Percentiles rank a stretch among this genome's conserved stretches.
Conservation (phyloP, 2,888 invertebrate species). For the Heliconius aoede region DNA sequence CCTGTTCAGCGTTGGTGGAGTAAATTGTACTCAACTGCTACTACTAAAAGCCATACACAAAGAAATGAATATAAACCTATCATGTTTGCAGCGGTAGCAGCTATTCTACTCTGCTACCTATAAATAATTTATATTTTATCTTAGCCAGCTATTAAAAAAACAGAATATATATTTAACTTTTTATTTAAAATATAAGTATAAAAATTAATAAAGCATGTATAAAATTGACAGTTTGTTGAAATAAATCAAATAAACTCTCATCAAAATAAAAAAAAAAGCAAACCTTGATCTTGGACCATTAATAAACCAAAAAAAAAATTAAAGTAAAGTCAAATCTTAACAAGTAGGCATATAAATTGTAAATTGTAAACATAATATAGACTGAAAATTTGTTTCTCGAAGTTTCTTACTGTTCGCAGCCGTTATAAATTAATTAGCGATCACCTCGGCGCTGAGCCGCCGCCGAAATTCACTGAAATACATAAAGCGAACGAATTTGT, state of each 20-base stretch:
- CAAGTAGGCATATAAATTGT: constrained; percentile 6
- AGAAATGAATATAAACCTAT: constrained; percentile 14
- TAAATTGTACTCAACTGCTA: constrained; percentile 10
- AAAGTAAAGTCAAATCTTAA: constrained; percentile 41
- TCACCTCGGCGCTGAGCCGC: constrained; percentile 51
- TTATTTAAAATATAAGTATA: too few species aligned
- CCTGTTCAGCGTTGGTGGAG: constrained; percentile 2
- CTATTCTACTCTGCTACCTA: background rate
- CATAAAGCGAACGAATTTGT: constrained; percentile 50
- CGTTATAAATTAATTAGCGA: constrained; percentile 68
- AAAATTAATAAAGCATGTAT: too few species aligned
- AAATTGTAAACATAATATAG: constrained; percentile 41
- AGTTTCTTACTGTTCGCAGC: constrained; percentile 47
- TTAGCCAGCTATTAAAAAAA: background rate
- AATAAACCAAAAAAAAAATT: constrained; percentile 32
- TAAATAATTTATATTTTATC: constrained; percentile 23
- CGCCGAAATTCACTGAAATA: constrained; percentile 48
- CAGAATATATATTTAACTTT: background rate
- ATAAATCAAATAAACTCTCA: background rate
- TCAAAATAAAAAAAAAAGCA: background rate
- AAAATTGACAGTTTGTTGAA: background rate
- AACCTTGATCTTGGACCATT: background rate
- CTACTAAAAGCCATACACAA: constrained; percentile 14
- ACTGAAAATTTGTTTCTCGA: constrained; percentile 44
- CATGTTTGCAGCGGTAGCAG: background rate